phyloP scores from a whole-genome alignment of 35 echinoderm and acorn worm genomes.

The Heliocidaris tuberculata region DNA sequence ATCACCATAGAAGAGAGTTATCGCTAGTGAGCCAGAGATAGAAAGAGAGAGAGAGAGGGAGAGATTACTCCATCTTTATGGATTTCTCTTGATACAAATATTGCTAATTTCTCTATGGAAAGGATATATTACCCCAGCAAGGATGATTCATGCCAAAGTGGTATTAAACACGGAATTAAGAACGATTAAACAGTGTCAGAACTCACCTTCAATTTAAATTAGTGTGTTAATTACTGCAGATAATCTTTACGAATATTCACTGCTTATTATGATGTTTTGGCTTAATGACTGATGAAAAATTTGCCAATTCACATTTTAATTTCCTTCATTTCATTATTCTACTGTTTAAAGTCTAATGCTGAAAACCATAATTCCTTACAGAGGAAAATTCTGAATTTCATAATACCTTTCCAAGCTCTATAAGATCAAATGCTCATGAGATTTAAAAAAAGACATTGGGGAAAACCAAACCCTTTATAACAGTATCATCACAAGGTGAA shows the following conservation, averaged over 20 bases:
- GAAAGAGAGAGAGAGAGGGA: background rate
- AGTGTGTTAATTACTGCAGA: background rate
- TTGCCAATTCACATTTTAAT: background rate
- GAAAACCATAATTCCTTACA: no score
- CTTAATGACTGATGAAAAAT: background rate
- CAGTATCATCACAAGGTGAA: background rate
- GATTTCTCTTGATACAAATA: background rate
- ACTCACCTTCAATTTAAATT: background rate
- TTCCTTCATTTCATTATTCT: background rate
- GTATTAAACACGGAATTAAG: no score
- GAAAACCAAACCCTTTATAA: background rate
- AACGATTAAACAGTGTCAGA: background rate
- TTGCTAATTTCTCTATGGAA: background rate
- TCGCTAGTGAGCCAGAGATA: background rate
- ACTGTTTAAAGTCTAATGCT: no score
- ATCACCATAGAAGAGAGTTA: background rate
- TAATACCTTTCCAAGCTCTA: background rate
- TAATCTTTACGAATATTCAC: background rate
- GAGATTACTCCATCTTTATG: background rate
- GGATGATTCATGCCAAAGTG: no score
- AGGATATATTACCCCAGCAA: no score
- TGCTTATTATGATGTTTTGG: background rate
- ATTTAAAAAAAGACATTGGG: background rate
- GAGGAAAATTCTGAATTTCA: no score
- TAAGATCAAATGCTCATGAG: background rate